Base-by-base conservation (phyloP, 2,113 vertebrate species). In the Pachyramphus minor region DNA sequence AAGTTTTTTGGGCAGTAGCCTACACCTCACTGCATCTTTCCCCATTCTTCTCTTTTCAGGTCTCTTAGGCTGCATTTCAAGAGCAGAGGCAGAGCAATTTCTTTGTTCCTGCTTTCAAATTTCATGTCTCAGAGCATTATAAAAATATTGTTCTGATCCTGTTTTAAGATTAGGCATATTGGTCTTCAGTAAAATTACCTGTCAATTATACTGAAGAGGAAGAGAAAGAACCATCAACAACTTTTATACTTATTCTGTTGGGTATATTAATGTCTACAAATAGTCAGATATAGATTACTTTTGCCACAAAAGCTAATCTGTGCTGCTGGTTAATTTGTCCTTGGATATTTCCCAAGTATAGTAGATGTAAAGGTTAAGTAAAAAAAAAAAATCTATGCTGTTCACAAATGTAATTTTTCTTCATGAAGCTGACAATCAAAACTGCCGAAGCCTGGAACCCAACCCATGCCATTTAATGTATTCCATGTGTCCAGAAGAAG, bases 201-300 rank as follows among this genome's bases (percentile, higher is more conserved):
- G 9, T 31, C 24, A 74, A 22, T 47, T 19, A 58, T 30, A 49
- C 55, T 19, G 30, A 78, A 52, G 8, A 76, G 12, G 21, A 91
- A 78, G 16, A 85, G 74, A 58, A 89, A 67, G 4, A 55, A 27
- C 8, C 11, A 47, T 10, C 10, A 90, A 4, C 19, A 49, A 22
- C 23, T 74, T 0, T 0, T 22, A 3, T 3, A 64, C 17, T 22
- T 84, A 53, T 47, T 80, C 35, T 50, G 9, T 37, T 75, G 52
- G 11, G 20, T 67, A 28, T 55, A 47, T 64, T 42, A 1, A 2
- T 35, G 47, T 68, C 17, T 53, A 60, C 12, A 52, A 39, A 59
- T 33, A 41, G 8, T 27, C 18, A n/a, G 22, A 27, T 25, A 45
- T 19, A 71, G 8, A 16, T 16, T 62, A 12, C 1, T 1, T 25